Base-by-base conservation (phyloP, 2,113 vertebrate species). In the Marmota flaviventris region DNA sequence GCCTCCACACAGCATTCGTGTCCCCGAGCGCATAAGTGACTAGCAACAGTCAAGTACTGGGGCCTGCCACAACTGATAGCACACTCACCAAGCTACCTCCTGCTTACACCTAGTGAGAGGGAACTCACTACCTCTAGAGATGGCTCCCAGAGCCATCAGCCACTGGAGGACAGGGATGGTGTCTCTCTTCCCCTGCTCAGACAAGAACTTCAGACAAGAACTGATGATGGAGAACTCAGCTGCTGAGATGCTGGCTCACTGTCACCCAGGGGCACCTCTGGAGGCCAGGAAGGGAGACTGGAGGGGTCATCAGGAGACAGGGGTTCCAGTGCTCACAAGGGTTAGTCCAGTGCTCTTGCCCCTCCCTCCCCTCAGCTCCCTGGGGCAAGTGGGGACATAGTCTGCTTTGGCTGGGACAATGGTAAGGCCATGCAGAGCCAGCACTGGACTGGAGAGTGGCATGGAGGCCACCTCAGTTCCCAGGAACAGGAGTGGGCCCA, bases 1-100 rank as follows among this genome's bases (percentile, higher is more conserved):
- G 65, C 70, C 37, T 45, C 67, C 39, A 4, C 0, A 2, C 4
- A 42, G 53, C 14, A 3, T 2, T 17, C 25, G 1, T 7, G 51
- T 61, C 37, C 76, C 97, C 9, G 45, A 85, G 42, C n/a, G 17
- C 25, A 2, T 0, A 39, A 0, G 0, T 3, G 42, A 69, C 61
- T 85, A 78, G 70, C 22, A 8, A n/a, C 53, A 39, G 32, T 18
- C 3, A 32, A 76, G 27, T 22, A 11, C 85, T 16, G 3, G 34
- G 58, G 58, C 45, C 45, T 14, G 12, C 4, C 69, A n/a, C 14
- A 17, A 0, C 20, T 6, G 37, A 20, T 6, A 12, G 90, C n/a
- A 51, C 8, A 69, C 69, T 81, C 9, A 2, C 20, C 10, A 37
- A 0, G 1, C 61, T 6, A 9, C 27, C 37, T 81, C 45, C 61